Evolutionary conservation across 2,113 vertebrate genomes (phyloP), one percentile per base, ranked within the genome.

Genomic region (zebrafish (Danio rerio)): DNA sequence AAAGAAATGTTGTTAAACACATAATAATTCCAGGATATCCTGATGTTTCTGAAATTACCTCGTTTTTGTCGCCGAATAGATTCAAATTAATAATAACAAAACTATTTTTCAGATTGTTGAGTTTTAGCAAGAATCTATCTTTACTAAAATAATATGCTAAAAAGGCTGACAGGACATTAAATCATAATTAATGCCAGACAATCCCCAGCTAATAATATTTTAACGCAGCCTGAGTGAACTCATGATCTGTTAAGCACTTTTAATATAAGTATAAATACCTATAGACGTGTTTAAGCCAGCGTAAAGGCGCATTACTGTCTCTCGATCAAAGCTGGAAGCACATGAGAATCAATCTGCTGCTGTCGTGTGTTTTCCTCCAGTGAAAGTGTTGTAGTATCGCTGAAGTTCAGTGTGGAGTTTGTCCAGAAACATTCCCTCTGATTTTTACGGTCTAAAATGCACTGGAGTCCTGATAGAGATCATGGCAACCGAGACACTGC

Each of bases 391-490:
- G 10, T 45, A 18, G n/a, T 69, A 9, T 5, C 2, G 42, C 43
- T 68, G 8, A 49, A 58, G 18, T 47, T 49, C 43, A 18, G 4
- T 12, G 15, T 59, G 49, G 58, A 42, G 5, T 40, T 3, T 75
- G 6, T 62, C 80, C 70, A 75, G 50, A 73, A 20, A 15, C 21
- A 18, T 21, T 53, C 63, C 69, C 15, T 15, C 15, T 43, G 69
- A 43, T 73, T 52, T 40, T 43, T 53, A 16, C 47, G 63, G 16
- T 43, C n/a, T 55, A 31, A 58, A 80, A 31, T 80, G 49, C n/a
- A n/a, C 45, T 18, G 71, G 43, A 45, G 71, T 58, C 71, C 53
- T 58, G 31, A 75, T 58, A 18, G 72, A 75, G 72, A 9, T 74
- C 71, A 74, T 58, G 31, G 71, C 31, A 74, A 74, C 71, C 6